Conservation (phyloP, 2,888 invertebrate species). For the Dasypolia templi region DNA sequence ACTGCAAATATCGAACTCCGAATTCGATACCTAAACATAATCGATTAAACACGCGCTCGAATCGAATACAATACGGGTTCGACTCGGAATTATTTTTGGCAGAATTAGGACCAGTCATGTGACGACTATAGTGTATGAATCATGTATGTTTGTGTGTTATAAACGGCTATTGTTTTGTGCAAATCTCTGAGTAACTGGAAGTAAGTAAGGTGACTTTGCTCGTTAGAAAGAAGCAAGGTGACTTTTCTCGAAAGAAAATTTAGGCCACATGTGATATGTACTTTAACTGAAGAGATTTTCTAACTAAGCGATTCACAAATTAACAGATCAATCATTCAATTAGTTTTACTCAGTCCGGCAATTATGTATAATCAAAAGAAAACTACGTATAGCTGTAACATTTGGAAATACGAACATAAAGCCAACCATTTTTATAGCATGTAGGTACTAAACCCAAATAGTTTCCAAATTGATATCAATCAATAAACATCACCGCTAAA, state of each 20-base stretch:
- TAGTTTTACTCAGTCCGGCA: background rate
- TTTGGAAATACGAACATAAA: background rate
- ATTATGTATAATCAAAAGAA: background rate
- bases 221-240: constrained; percentile 13
- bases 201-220: constrained; percentile 21
- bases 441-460: background rate
- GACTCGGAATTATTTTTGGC: constrained; percentile 68
- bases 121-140: constrained; percentile 57
- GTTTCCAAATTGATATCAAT: constrained; percentile 20
- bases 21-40: constrained; percentile 87
- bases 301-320: background rate
- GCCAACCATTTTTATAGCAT: background rate
- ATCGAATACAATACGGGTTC: constrained; percentile 80
- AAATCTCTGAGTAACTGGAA: constrained; percentile 20
- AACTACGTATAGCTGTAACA: background rate
- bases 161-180: constrained; percentile 48
- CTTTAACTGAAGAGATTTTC: background rate
- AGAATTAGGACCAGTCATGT: constrained; percentile 70
- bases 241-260: constrained; percentile 5
- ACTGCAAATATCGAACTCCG: constrained; percentile 73
- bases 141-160: constrained; percentile 36
- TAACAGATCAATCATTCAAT: background rate
- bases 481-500: constrained; percentile 23
- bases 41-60: constrained; percentile 87
- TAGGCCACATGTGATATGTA: too few relatives aligned